phyloP scores from a whole-genome alignment of 2,113 vertebrate species.

The Apteryx mantelli region DNA sequence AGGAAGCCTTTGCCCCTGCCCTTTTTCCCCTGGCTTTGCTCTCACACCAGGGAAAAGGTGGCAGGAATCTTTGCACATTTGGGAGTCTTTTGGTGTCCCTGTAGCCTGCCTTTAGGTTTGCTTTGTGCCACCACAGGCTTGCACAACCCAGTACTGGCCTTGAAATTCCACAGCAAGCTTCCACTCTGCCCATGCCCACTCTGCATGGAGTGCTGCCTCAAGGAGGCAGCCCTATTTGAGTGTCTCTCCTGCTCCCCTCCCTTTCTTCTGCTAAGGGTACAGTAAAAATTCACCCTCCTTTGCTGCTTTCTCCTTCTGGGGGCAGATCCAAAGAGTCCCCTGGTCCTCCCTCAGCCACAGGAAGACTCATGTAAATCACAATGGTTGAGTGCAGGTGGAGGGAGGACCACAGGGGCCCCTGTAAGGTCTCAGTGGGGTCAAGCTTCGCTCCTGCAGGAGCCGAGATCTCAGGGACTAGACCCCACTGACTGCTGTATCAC shows the following conservation, averaged over 20 bases:
- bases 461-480: not conserved
- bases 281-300: not conserved
- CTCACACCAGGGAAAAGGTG: not conserved
- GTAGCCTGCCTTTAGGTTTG: not conserved
- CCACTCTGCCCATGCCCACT: not conserved
- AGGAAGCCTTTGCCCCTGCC: not conserved
- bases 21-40: not conserved
- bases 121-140: accelerated
- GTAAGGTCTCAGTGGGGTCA: not conserved
- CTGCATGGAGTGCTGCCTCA: not conserved
- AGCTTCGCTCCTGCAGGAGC: not conserved
- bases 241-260: not conserved
- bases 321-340: not conserved
- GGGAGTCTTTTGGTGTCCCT: not conserved
- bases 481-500: not conserved
- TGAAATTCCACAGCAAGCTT: not conserved
- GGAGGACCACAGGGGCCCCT: not conserved
- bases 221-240: not conserved
- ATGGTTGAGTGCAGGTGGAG: not conserved
- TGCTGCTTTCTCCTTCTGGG: not conserved
- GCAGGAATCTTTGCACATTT: not conserved
- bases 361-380: not conserved
- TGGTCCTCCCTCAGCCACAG: not conserved
- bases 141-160: not conserved
- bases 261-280: not conserved